Evolutionary conservation across 2,888 invertebrate genomes (phyloP).

Genomic region (Tryphoninae sp.): DNA sequence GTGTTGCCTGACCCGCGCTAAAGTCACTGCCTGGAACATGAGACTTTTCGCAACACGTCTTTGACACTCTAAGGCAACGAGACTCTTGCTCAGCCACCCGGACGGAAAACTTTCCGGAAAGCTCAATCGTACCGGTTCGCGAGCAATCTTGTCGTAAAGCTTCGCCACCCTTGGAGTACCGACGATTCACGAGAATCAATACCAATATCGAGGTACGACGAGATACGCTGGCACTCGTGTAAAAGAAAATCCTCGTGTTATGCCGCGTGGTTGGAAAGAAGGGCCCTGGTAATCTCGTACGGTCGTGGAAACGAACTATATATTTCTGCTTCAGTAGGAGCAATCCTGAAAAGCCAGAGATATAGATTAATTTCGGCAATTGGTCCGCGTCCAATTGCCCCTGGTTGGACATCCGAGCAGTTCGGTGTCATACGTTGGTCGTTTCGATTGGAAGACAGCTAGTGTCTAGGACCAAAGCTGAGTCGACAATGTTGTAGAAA

Average conservation of each 20-base stretch:
- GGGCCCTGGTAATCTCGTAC: slow-evolving; percentile 27
- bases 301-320: slow-evolving; percentile 5
- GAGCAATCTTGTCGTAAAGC: slow-evolving; percentile 47
- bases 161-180: slow-evolving; percentile 9
- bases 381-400: slow-evolving; percentile 48
- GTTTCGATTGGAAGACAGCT: slow-evolving; percentile 21
- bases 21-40: background rate
- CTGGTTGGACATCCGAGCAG: slow-evolving; percentile 4
- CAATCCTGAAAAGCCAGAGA: background rate
- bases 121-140: slow-evolving; percentile 11
- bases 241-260: slow-evolving; percentile 42
- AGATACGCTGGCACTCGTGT: slow-evolving; percentile 29
- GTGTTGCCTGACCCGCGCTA: background rate
- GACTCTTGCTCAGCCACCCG: background rate
- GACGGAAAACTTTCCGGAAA: slow-evolving; percentile 29
- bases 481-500: background rate
- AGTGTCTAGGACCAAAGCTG: background rate
- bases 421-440: slow-evolving; percentile 18
- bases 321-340: slow-evolving; percentile 20
- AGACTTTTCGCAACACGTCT: slow-evolving; percentile 25
- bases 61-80: slow-evolving; percentile 16
- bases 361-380: slow-evolving; percentile 56
- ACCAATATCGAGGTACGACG: slow-evolving; percentile 45
- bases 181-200: slow-evolving; percentile 22
- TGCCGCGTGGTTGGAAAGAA: slow-evolving; percentile 25